Evolutionary conservation across 2,888 invertebrate species (phyloP).

Genomic region (Hololepta plana): DNA sequence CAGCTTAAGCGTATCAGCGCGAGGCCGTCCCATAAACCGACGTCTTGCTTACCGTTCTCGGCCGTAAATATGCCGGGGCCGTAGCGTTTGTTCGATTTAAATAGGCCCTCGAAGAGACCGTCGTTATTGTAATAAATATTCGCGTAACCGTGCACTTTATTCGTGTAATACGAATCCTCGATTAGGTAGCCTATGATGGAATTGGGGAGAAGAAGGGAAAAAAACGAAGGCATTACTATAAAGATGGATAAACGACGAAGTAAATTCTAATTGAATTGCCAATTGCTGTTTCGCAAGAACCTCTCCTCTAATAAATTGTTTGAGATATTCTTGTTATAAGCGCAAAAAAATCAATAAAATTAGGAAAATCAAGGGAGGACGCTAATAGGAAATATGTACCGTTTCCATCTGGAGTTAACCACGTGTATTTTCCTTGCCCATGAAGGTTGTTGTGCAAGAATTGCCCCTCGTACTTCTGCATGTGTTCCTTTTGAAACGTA

Average conservation of each 20-base stretch:
- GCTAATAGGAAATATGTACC: too few species aligned
- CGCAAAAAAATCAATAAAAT: too few species aligned
- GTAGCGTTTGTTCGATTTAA: slow-evolving; percentile 31
- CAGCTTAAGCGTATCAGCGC: slow-evolving; percentile 27
- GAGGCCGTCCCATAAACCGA: slow-evolving; percentile 35
- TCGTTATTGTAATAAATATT: slow-evolving; percentile 31
- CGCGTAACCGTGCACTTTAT: slow-evolving; percentile 35
- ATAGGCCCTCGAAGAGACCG: slow-evolving; percentile 27
- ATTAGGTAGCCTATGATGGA: slow-evolving; percentile 21
- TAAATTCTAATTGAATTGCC: too few species aligned
- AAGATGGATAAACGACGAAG: too few species aligned
- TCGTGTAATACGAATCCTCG: slow-evolving; percentile 33
- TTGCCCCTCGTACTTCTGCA: slow-evolving; percentile 29
- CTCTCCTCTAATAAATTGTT: too few species aligned
- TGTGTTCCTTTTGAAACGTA: too few species aligned
- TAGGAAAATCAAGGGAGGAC: too few species aligned
- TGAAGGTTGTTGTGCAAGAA: slow-evolving; percentile 31
- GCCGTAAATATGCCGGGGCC: slow-evolving; percentile 36
- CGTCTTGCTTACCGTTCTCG: slow-evolving; percentile 28
- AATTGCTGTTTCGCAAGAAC: too few species aligned
- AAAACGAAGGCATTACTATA: too few species aligned
- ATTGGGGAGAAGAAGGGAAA: too few species aligned
- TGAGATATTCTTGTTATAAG: too few species aligned
- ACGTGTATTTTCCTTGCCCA: slow-evolving; percentile 30
- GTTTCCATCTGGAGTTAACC: slow-evolving; percentile 11